Evolutionary conservation across 2,113 vertebrate genomes (phyloP).

Genomic region (Hiodon alosoides): DNA sequence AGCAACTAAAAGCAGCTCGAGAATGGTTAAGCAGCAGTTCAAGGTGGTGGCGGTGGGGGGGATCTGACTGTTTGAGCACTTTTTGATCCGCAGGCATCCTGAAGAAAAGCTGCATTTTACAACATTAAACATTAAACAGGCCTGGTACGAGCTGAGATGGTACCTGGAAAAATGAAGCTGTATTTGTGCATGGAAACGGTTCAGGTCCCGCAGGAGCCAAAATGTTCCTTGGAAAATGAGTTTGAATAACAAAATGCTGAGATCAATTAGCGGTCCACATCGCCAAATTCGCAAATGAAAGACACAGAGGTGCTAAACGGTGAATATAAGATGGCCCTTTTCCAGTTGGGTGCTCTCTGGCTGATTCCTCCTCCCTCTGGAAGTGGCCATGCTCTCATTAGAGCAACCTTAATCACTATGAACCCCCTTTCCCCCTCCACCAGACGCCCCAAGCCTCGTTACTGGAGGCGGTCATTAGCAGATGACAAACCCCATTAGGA

Average conservation of each 20-base stretch:
- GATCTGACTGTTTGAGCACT: no score
- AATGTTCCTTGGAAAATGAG: neutral
- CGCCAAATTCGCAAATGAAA: neutral
- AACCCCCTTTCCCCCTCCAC: constrained; percentile 29
- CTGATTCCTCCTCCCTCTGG: constrained; percentile 23
- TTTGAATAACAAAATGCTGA: neutral
- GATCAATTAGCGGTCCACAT: neutral
- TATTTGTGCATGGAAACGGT: neutral
- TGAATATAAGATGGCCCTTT: constrained; percentile 27
- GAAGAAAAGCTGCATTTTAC: no score
- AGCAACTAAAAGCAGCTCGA: no score
- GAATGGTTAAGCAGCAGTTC: no score
- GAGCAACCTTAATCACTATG: constrained; percentile 41
- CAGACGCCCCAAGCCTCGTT: constrained; percentile 17
- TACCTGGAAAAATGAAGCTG: neutral
- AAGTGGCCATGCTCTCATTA: constrained; percentile 35
- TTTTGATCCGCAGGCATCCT: no score
- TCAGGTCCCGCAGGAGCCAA: neutral
- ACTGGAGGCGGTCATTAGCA: constrained; percentile 45
- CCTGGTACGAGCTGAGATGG: neutral
- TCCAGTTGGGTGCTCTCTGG: constrained; percentile 23
- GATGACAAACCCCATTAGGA: constrained; percentile 48
- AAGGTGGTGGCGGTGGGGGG: no score
- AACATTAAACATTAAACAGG: no score
- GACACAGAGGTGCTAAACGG: constrained; percentile 14